Conservation (phyloP, 2,888 invertebrate species). For the Ypsolopha sequella region DNA sequence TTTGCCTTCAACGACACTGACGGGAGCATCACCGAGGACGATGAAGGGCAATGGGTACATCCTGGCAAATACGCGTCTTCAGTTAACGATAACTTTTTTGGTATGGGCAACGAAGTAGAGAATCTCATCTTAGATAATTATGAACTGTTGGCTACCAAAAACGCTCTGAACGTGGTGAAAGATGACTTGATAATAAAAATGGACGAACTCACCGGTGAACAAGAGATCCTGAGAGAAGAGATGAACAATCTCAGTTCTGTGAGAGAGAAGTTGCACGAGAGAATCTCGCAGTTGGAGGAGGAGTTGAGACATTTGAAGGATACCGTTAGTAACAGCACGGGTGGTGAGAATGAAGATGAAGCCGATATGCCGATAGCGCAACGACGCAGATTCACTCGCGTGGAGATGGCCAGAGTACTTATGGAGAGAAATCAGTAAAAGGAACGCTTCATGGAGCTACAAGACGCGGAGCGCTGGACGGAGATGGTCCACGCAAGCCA, state of each 20-base stretch:
- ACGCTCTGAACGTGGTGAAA: constrained; percentile 99
- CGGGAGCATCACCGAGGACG: constrained; percentile 86
- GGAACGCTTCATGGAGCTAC: constrained; percentile 98
- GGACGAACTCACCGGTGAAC: constrained; percentile 91
- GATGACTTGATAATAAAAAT: constrained; percentile 99
- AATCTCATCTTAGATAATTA: constrained; percentile 99
- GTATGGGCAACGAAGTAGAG: constrained; percentile 99
- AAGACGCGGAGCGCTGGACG: constrained; percentile 97
- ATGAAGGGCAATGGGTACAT: constrained; percentile 94
- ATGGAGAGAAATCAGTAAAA: constrained; percentile 99
- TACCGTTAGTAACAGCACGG: constrained; percentile 57
- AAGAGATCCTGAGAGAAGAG: constrained; percentile 96
- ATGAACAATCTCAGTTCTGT: constrained; percentile 87
- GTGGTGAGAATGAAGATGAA: constrained; percentile 75
- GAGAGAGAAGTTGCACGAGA: constrained; percentile 83
- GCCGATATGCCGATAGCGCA: constrained; percentile 97
- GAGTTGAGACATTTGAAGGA: constrained; percentile 87
- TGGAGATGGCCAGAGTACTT: constrained; percentile 99
- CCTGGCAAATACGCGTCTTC: constrained; percentile 99
- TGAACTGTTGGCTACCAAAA: constrained; percentile 97
- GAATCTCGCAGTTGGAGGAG: constrained; percentile 89
- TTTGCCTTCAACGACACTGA: constrained; percentile 91
- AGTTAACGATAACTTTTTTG: constrained; percentile 74
- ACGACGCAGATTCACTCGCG: constrained; percentile 95
- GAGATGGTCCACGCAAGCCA: constrained; percentile 94